Evolutionary conservation across 2,113 vertebrate species (phyloP), one percentile per base, ranked within the genome.

Genomic region (Anser cygnoides): DNA sequence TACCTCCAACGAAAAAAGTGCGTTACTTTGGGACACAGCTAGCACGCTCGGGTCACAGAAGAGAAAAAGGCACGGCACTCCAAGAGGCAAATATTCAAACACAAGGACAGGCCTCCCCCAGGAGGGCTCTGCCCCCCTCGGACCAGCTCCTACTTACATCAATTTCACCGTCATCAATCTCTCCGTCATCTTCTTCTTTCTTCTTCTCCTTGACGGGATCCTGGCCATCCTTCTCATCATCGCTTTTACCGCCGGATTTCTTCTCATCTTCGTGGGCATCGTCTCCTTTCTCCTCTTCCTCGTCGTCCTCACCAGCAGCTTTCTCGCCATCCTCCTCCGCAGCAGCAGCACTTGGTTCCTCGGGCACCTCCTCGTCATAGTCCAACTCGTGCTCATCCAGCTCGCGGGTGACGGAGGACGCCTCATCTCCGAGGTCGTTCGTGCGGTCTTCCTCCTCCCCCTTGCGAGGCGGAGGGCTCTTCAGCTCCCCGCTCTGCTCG

Each of bases 91-190:
- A 17, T 19, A 28, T 35, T 63, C 73, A 74, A 55, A 28, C 23
- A 21, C 0, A 3, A 35, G 23, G 35, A 20, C 23, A 85, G 35
- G 20, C 31, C 39, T 86, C n/a, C 37, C 59, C 83, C 46, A 52
- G 67, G 15, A 84, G 33, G n/a, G 20, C 74, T 50, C 44, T 41
- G 43, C 35, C 85, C 77, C 20, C 31, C 57, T 28, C 9, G 5
- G 62, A 35, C 6, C 39, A 70, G 9, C 22, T 78, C 68, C 41
- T 81, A 99, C 99, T 99, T 97, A 99, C 99, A 28, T 99, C 99
- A 35, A 99, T 99, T 95, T 99, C 99, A 80, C 99, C 99, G 50
- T 99, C 99, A 25, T 99, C 99, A 1, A 99, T 99, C 87, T 99
- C 99, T 49, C 99, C 99, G 16, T 99, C 99, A 4, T 99, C 99